A percentile compares a stretch with the other conserved stretches of the same genome.
phyloP scores from a whole-genome alignment of 2,797 vertebrate genomes.

The Heliangelus exortis region DNA sequence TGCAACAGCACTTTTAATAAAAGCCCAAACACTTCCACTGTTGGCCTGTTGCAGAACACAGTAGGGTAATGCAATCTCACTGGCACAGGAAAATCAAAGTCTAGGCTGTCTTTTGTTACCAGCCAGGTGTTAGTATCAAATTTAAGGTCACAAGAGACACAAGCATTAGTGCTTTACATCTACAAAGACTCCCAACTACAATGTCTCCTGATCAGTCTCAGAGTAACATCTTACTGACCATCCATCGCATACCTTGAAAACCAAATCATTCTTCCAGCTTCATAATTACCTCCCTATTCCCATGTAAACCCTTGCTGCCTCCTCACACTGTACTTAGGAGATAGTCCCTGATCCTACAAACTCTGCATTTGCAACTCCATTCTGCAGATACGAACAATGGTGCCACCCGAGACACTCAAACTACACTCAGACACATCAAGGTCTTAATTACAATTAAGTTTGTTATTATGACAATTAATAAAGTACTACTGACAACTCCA shows the following conservation, averaged over 20 bases:
- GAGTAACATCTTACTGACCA: not conserved
- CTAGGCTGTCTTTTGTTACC: not conserved
- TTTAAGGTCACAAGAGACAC: not conserved
- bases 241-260: not conserved
- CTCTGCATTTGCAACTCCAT: not conserved
- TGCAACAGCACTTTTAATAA: constrained; percentile 46
- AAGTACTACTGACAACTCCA: not conserved
- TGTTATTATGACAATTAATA: not conserved
- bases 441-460: not conserved
- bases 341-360: not conserved
- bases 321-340: not conserved
- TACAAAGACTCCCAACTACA: not conserved
- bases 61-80: not conserved
- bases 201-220: not conserved
- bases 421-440: not conserved
- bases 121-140: not conserved
- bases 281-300: not conserved
- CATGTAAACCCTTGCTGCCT: not conserved
- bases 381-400: rapidly evolving
- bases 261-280: rapidly evolving
- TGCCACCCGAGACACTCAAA: not conserved
- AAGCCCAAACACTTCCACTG: constrained; percentile 29
- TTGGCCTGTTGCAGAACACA: not conserved
- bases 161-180: not conserved
- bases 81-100: not conserved